Evolutionary conservation across 2,797 vertebrate species (phyloP), one percentile per base, ranked within the genome.

Genomic region (Buceros bicornis): DNA sequence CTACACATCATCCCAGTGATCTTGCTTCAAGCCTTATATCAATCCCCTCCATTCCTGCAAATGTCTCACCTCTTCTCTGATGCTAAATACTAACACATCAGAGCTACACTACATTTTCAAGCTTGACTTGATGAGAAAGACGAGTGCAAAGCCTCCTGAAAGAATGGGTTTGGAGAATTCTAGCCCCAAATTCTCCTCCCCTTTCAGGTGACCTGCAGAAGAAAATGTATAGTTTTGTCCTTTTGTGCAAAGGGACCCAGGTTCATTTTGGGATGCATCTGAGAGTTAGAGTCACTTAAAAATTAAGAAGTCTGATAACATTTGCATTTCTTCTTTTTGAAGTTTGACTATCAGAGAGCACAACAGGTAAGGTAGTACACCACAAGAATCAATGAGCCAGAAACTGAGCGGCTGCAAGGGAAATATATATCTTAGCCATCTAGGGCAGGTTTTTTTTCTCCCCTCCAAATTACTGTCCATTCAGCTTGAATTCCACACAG

Each of bases 1-100:
- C n/a, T 67, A 25, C 20, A 31, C 4, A 4, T 14, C 0, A 0
- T 7, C 21, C 21, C 69, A 81, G 13, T 2, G 5, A 40, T 17
- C 37, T 17, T 37, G 21, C 25, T 71, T 53, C 25, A 58, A n/a
- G 48, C 53, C 50, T 53, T 67, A 1, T 2, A 50, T 13, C 35
- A 64, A 60, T 29, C 12, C 16, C 12, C 20, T n/a, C 2, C 11
- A 8, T 13, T 50, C 60, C 74, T 81, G n/a, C 28, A 67, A 57
- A 11, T 21, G 47, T 8, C 40, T 47, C 19, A 12, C 40, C 57
- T 51, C 62, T 74, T 70, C 62, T 42, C 50, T 60, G 60, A 81
- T 40, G 40, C 26, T 29, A 43, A 67, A 28, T 8, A 69, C 22
- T 13, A 45, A 40, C 25, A 26, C 22, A 54, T 29, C 65, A 64